phyloP scores from a whole-genome alignment of 2,113 vertebrate genomes.

The Epinephelus moara region DNA sequence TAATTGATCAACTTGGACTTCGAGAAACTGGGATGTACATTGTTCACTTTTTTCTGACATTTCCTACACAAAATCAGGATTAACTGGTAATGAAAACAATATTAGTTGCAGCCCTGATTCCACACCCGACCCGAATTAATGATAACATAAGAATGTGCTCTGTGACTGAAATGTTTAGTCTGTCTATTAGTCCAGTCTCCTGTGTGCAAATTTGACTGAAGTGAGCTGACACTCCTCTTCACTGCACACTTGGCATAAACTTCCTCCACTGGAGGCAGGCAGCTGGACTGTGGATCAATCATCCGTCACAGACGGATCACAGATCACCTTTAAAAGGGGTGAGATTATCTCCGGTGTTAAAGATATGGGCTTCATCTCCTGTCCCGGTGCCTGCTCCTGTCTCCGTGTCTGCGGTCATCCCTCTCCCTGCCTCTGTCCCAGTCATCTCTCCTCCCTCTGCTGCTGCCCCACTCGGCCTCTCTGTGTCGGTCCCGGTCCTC shows the following conservation, averaged over 20 bases:
- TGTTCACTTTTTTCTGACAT: too few species aligned
- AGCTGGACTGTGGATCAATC: neutral
- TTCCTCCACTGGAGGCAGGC: neutral
- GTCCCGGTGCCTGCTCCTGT: constrained; percentile 80
- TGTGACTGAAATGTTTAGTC: neutral
- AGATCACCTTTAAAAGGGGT: too few species aligned
- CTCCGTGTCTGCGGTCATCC: constrained; percentile 74
- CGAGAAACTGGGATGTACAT: too few species aligned
- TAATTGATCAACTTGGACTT: too few species aligned
- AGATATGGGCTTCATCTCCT: constrained; percentile 62
- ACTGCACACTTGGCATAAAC: neutral
- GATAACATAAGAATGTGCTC: neutral
- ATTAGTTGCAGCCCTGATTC: too few species aligned
- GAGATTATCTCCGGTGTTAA: too few species aligned
- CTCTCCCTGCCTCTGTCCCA: constrained; percentile 82
- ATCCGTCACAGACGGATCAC: neutral
- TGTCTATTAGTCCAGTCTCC: neutral
- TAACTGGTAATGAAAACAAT: too few species aligned
- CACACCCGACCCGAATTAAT: neutral
- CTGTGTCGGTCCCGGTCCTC: constrained; percentile 86
- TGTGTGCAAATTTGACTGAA: neutral
- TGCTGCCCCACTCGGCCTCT: constrained; percentile 72
- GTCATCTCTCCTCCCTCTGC: constrained; percentile 78
- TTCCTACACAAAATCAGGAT: too few species aligned
- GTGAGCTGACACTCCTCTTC: neutral